These are phyloP conservation scores for Antedon mediterranea DNA, from an alignment of 53 echinoderm and acorn worm species.

Conservation along the genomic window DNA sequence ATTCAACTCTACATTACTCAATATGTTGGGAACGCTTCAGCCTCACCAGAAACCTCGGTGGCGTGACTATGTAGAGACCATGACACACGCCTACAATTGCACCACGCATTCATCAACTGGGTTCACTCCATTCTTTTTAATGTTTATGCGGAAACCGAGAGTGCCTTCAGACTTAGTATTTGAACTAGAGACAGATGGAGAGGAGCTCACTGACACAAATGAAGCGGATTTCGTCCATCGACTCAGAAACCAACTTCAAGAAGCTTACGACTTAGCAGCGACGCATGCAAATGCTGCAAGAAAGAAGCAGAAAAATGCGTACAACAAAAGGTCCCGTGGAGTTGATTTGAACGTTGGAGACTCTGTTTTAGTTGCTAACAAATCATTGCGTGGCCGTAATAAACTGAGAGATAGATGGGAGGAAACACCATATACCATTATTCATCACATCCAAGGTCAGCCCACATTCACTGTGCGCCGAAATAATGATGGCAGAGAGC, in stretches of 20 bases:
- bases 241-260: neutral
- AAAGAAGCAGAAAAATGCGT: neutral
- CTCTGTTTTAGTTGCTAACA: conserved; percentile 2
- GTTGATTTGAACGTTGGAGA: neutral
- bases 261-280: neutral
- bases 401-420: conserved; percentile 12
- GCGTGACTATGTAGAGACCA: conserved; percentile 2
- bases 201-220: neutral
- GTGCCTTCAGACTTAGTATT: conserved; percentile 8
- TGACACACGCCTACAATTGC: conserved; percentile 26
- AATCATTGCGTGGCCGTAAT: neutral
- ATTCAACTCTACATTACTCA: conserved; percentile 19
- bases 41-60: conserved; percentile 7
- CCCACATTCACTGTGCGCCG: conserved; percentile 2
- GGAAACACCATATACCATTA: neutral
- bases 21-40: conserved; percentile 20
- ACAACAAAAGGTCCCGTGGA: neutral
- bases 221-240: neutral
- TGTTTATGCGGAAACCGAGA: conserved; percentile 16
- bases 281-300: neutral
- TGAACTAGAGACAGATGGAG: neutral
- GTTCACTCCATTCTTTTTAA: conserved; percentile 19
- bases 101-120: conserved; percentile 20
- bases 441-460: neutral
- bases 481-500: neutral